phyloP scores from a whole-genome alignment of 2,888 invertebrate species.

The Ormyrus nitidulus region DNA sequence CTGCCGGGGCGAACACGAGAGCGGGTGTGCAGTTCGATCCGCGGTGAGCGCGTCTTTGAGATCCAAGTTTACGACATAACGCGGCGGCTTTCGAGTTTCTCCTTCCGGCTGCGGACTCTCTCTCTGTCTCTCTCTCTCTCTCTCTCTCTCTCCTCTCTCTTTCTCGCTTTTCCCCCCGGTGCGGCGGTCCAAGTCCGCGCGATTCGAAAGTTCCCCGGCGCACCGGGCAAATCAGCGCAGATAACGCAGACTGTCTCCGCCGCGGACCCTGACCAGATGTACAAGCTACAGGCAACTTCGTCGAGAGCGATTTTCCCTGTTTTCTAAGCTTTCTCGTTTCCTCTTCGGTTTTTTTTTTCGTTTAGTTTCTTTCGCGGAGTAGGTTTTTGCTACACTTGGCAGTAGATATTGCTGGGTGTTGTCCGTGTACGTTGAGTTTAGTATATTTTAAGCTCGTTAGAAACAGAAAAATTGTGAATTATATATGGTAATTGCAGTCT shows the following conservation, averaged over 20 bases:
- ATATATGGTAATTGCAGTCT: too few species aligned
- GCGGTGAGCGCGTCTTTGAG: conserved; percentile 15
- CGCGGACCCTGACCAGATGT: background rate
- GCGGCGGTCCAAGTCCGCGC: background rate
- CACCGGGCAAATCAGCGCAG: conserved; percentile 15
- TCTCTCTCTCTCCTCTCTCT: background rate
- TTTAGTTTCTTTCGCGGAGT: too few species aligned
- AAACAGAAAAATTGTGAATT: too few species aligned
- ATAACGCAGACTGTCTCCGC: conserved; percentile 30
- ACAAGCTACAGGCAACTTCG: background rate
- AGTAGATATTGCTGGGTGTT: too few species aligned
- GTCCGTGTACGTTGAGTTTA: too few species aligned
- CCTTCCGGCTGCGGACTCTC: background rate
- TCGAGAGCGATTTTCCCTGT: background rate
- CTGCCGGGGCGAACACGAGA: conserved; percentile 14
- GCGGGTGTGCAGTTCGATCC: background rate
- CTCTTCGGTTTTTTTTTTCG: too few species aligned
- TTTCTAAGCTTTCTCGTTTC: too few species aligned
- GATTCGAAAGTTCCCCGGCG: conserved; percentile 15
- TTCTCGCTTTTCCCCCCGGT: too few species aligned
- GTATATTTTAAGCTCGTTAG: too few species aligned
- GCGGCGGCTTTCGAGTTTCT: conserved; percentile 36
- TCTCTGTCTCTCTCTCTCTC: background rate
- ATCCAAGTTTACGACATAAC: conserved; percentile 51
- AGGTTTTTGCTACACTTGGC: too few species aligned